Conservation (phyloP, 1,140 invertebrate genomes). For the Panagrolaimus sp. region DNA sequence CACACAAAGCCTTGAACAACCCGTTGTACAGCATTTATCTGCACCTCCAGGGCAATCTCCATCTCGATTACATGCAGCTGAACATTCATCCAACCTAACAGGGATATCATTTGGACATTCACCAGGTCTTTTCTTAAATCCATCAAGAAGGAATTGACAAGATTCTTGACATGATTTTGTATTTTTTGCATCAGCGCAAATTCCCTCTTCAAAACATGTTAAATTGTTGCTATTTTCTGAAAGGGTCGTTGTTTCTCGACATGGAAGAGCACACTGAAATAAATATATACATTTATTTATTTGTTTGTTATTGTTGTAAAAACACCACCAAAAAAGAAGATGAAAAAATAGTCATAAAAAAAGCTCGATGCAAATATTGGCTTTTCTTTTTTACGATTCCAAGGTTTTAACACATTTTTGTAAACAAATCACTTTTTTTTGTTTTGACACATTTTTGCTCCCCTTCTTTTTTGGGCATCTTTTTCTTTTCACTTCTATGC, state of each 20-base stretch:
- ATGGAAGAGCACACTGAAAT: conserved; percentile 42
- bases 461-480: not conserved
- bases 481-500: too few species aligned
- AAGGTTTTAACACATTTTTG: conserved; percentile 25
- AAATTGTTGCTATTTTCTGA: conserved; percentile 38
- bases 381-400: not conserved
- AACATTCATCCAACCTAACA: conserved; percentile 42
- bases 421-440: conserved; percentile 23
- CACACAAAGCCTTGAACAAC: conserved; percentile 45
- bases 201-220: conserved; percentile 11
- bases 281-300: not conserved
- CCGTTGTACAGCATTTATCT: conserved; percentile 34
- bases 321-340: not conserved
- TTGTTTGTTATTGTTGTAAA: conserved; percentile 2
- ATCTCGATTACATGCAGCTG: conserved; percentile 47
- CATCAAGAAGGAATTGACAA: conserved; percentile 45
- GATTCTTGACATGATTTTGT: conserved; percentile 41
- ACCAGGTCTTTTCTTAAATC: conserved; percentile 44
- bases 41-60: conserved; percentile 51
- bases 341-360: not conserved
- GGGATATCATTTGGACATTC: conserved; percentile 35
- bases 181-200: conserved; percentile 34
- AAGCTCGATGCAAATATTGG: not conserved
- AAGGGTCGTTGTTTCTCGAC: conserved; percentile 29
- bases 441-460: conserved; percentile 11